Evolutionary conservation across 2,113 vertebrate species (phyloP).

Genomic region (Narcine bancroftii): DNA sequence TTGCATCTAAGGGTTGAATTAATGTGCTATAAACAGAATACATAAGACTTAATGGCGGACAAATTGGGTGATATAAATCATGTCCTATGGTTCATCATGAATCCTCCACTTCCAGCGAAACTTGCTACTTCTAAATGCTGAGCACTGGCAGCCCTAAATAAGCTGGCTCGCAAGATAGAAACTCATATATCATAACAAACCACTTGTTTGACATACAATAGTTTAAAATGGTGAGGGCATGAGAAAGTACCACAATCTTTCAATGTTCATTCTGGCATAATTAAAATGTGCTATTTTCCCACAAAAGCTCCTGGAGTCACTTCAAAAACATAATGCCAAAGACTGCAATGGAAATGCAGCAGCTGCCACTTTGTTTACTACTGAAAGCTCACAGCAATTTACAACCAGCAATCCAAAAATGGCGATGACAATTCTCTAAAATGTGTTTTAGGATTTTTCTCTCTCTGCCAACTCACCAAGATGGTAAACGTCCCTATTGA

Average conservation of each 20-base stretch:
- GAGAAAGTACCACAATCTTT: not conserved
- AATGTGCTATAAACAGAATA: not conserved
- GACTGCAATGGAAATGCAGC: not conserved
- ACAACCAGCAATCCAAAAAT: not conserved
- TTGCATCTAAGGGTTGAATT: not conserved
- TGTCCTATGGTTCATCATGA: not conserved
- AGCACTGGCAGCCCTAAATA: not conserved
- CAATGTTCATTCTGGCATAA: not conserved
- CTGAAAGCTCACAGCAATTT: not conserved
- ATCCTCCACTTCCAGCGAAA: not conserved
- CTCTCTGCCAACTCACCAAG: too few species aligned
- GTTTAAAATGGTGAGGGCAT: not conserved
- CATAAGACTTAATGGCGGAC: not conserved
- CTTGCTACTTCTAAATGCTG: not conserved
- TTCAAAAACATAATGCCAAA: not conserved
- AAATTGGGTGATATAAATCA: not conserved
- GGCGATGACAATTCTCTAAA: not conserved
- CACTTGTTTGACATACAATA: constrained; percentile 2
- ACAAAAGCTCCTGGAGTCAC: not conserved
- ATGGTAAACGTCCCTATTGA: not conserved
- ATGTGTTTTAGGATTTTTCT: not conserved
- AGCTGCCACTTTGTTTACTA: not conserved
- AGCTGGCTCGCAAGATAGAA: not conserved
- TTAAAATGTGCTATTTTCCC: not conserved
- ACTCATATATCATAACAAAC: not conserved